Percentiles rank a stretch among this genome's conserved stretches.
These are phyloP conservation scores for Esox niger DNA, from an alignment of 2,113 vertebrate genomes.

Conservation along the genomic window DNA sequence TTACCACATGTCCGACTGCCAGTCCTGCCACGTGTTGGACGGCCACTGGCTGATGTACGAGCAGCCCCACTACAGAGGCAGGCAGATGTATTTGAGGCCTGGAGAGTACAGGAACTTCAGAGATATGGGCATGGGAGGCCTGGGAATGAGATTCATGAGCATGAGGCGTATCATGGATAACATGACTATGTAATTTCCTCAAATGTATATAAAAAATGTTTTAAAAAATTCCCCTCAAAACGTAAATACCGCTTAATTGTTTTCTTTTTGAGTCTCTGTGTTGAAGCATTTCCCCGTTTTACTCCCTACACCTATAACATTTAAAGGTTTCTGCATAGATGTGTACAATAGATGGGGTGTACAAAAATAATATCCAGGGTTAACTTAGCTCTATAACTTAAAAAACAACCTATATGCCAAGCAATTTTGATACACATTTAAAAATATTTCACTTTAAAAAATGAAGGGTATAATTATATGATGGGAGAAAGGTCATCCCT, in stretches of 20 bases:
- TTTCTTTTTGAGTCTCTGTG: background rate
- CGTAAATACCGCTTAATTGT: background rate
- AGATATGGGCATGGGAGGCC: conserved; percentile 34
- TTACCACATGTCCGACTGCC: conserved; percentile 46
- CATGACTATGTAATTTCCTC: background rate
- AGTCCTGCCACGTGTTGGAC: conserved; percentile 59
- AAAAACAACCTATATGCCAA: too few relatives aligned
- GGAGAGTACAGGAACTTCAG: conserved; percentile 23
- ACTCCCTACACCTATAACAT: too few relatives aligned
- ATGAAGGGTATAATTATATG: too few relatives aligned
- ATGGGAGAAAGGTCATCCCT: too few relatives aligned
- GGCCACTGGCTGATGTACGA: conserved; percentile 65
- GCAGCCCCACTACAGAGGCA: conserved; percentile 34
- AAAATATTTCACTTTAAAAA: too few relatives aligned
- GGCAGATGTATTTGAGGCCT: conserved; percentile 10
- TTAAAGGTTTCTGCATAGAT: too few relatives aligned
- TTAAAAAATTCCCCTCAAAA: background rate
- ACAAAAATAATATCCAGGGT: too few relatives aligned
- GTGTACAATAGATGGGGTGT: too few relatives aligned
- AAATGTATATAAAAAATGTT: background rate
- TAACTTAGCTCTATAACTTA: too few relatives aligned
- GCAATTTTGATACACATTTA: too few relatives aligned
- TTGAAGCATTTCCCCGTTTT: too few relatives aligned
- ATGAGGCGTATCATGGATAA: conserved; percentile 5
- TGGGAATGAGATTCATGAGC: conserved; percentile 30